Conservation (phyloP, 2,797 vertebrate species). For the Lophius americanus region DNA sequence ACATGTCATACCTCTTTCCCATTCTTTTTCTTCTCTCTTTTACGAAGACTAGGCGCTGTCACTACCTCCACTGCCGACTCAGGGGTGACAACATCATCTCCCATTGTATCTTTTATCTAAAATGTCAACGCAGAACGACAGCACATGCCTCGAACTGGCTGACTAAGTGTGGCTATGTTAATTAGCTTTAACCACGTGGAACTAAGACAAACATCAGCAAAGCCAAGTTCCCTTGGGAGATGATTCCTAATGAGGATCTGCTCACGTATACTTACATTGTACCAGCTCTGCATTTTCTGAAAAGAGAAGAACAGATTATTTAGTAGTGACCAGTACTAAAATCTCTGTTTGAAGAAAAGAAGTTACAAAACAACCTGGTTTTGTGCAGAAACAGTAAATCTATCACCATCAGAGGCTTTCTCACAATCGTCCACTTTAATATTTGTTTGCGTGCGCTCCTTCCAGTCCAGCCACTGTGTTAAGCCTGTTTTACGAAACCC, state of each 20-base stretch:
- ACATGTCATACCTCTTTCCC: not conserved
- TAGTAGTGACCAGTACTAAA: slow-evolving; percentile 8
- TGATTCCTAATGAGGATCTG: slow-evolving; percentile 6
- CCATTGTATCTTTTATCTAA: not conserved
- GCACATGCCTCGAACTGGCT: not conserved
- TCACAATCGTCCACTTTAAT: not conserved
- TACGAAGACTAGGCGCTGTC: not conserved
- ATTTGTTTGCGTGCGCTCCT: not conserved
- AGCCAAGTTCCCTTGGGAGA: slow-evolving; percentile 20
- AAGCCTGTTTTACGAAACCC: slow-evolving; percentile 4
- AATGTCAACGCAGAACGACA: not conserved
- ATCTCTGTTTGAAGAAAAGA: not conserved
- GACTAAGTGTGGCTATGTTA: not conserved
- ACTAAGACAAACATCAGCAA: slow-evolving; percentile 15
- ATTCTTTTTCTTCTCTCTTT: not conserved
- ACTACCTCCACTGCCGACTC: not conserved
- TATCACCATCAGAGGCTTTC: not conserved
- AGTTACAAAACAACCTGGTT: not conserved
- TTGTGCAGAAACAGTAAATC: not conserved
- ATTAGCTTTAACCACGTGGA: slow-evolving; percentile 8
- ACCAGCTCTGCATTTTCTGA: slow-evolving; percentile 98
- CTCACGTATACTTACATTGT: slow-evolving; percentile 87
- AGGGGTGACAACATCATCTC: not conserved
- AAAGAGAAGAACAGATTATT: slow-evolving; percentile 52
- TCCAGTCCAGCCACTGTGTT: not conserved